Evolutionary conservation across 2,888 invertebrate species (phyloP).

Genomic region (Tromatobia lineatoria): DNA sequence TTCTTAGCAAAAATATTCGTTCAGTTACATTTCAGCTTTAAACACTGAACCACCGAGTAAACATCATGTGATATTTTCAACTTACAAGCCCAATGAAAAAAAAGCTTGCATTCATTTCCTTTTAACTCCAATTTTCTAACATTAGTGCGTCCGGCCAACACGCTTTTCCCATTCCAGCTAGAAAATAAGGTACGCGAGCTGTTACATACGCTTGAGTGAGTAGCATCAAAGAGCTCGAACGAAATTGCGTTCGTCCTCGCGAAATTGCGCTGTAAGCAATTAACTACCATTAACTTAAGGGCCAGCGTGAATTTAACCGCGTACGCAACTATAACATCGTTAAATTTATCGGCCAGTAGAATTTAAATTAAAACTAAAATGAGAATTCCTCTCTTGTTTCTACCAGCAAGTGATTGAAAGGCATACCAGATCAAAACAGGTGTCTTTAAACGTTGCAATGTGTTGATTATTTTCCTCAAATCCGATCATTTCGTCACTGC

Average conservation of each 20-base stretch:
- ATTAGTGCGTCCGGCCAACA: background rate
- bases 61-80: background rate
- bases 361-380: conserved; percentile 12
- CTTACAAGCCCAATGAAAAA: background rate
- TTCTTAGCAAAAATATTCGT: background rate
- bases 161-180: background rate
- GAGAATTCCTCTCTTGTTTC: background rate
- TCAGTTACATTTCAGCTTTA: background rate
- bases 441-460: background rate
- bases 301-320: background rate
- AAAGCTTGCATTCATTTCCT: background rate
- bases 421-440: background rate
- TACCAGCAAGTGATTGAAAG: background rate
- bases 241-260: conserved; percentile 6
- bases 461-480: background rate
- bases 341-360: background rate
- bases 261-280: conserved; percentile 6
- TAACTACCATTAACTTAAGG: background rate
- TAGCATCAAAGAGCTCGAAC: conserved; percentile 16
- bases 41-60: background rate
- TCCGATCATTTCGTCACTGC: background rate
- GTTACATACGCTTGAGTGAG: background rate
- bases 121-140: background rate
- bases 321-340: background rate
- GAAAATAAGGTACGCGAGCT: conserved; percentile 5